Percentiles rank a stretch among this genome's conserved stretches.
Evolutionary conservation across 2,888 invertebrate genomes (phyloP).

Genomic region (Synergus laeviventris): DNA sequence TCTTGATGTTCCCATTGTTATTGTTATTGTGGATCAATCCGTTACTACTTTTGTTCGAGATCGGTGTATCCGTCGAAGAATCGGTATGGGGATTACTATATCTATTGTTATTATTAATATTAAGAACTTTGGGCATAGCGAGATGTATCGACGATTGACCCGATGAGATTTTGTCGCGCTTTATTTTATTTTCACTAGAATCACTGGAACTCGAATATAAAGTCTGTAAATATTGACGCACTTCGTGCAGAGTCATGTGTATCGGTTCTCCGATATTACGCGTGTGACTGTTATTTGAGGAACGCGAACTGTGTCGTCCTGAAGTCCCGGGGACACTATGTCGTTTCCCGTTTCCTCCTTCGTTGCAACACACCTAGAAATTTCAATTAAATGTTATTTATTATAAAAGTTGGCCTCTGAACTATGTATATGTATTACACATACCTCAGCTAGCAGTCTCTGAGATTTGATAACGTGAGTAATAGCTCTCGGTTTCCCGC

Average conservation of each 20-base stretch:
- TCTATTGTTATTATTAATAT: constrained; percentile 74
- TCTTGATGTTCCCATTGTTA: constrained; percentile 79
- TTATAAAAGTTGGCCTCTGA: too few species aligned
- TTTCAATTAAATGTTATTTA: neutral
- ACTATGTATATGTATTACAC: constrained; percentile 42
- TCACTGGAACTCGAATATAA: constrained; percentile 88
- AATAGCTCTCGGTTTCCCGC: constrained; percentile 71
- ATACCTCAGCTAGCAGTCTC: constrained; percentile 71
- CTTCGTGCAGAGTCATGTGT: constrained; percentile 91
- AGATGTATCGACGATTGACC: constrained; percentile 65
- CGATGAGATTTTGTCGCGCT: constrained; percentile 68
- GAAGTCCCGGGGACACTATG: constrained; percentile 85
- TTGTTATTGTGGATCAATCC: constrained; percentile 76
- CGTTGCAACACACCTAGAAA: constrained; percentile 48
- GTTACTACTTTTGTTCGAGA: constrained; percentile 76
- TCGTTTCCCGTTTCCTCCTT: constrained; percentile 77
- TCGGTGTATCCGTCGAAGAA: constrained; percentile 71
- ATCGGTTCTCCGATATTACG: constrained; percentile 84
- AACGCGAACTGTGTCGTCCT: constrained; percentile 64
- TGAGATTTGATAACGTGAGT: constrained; percentile 74
- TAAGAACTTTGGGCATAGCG: constrained; percentile 72
- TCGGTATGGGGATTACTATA: constrained; percentile 75
- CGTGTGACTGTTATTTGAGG: constrained; percentile 76
- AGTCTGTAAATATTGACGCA: constrained; percentile 89
- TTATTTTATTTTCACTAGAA: constrained; percentile 79